Evolutionary conservation across 2,113 vertebrate genomes (phyloP), one percentile per base, ranked within the genome.

Genomic region (Clarias gariepinus): DNA sequence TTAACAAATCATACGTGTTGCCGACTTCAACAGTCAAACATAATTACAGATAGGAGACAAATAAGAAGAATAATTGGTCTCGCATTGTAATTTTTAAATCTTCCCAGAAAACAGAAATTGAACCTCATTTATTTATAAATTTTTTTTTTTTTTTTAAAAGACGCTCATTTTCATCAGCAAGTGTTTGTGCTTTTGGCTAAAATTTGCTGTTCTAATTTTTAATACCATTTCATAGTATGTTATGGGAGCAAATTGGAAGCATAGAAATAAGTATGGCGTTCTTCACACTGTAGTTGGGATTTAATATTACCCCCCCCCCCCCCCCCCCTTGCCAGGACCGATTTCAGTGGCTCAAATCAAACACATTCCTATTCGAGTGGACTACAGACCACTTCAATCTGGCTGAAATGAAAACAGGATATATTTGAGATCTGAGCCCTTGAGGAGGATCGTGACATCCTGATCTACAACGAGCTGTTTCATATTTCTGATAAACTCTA

Each of bases 61-160:
- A 87, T 36, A 71, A 30, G 53, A 63, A 61, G 47, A 78, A 87
- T 82, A 78, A 78, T 87, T 89, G 74, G 61, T 89, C 69, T 87
- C 78, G 77, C 10, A 80, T 55, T 86, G 78, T 86, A 53, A 88
- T 83, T 88, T 60, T 36, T 81, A 81, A 83, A 80, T 77, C 60
- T 28, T 77, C 28, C 28, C 73, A 53, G 28, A 87, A 83, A 81
- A 64, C 61, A 64, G 52, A 36, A 76, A 86, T 36, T 36, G n/a
- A n/a, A n/a, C n/a, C n/a, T n/a, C n/a, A n/a, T n/a, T n/a, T n/a
- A n/a, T n/a, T n/a, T n/a, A n/a, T n/a, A n/a, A n/a, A n/a, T 5
- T 18, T 58, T 18, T 58, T 58, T 58, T 58, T 58, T 12, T 58
- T 82, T n/a, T 15, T 64, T 74, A 57, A 23, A 85, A 87, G 58